These are phyloP conservation scores for Antigone vipio DNA, from an alignment of 2,113 vertebrate genomes.

Conservation along the genomic window DNA sequence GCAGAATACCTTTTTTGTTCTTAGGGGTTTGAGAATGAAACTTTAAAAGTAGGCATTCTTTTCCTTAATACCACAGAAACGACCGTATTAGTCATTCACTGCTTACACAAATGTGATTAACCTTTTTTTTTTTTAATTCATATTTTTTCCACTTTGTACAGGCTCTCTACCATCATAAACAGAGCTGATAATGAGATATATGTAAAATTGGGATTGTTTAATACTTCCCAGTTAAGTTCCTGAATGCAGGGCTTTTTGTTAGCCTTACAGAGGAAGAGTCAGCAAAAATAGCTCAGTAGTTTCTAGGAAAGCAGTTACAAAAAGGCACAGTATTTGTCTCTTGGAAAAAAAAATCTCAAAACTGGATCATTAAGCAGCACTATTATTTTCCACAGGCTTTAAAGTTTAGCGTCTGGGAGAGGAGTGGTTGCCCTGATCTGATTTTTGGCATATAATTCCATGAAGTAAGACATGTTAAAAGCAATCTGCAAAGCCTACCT, in stretches of 20 bases:
- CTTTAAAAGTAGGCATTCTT: not conserved
- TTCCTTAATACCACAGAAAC: not conserved
- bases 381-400: not conserved
- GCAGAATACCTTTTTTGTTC: not conserved
- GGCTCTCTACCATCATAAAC: not conserved
- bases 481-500: not conserved
- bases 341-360: not conserved
- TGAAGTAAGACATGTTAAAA: not conserved
- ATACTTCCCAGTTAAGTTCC: not conserved
- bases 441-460: not conserved
- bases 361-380: not conserved
- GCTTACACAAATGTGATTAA: not conserved
- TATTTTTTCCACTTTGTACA: not conserved
- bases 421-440: not conserved
- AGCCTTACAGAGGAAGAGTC: not conserved
- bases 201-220: not conserved
- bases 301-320: not conserved
- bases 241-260: not conserved
- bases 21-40: not conserved
- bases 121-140: not conserved
- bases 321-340: not conserved
- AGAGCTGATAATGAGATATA: not conserved
- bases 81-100: accelerated
- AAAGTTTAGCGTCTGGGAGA: not conserved
- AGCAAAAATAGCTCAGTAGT: not conserved